These are phyloP conservation scores for Porites evermanni DNA, from an alignment of 92 coral and sea anemone species.

Conservation along the genomic window DNA sequence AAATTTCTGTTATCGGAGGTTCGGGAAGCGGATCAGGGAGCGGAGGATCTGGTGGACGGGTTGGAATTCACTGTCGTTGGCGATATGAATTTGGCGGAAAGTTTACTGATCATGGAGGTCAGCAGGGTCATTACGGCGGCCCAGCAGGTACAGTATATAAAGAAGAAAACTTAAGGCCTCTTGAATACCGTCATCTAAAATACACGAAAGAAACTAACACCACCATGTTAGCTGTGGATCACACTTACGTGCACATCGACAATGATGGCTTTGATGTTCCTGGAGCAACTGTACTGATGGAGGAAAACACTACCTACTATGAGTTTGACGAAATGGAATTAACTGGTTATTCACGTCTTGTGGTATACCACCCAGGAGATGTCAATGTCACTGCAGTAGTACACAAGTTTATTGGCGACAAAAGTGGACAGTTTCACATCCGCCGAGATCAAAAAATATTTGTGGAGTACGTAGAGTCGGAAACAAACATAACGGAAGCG, in stretches of 20 bases:
- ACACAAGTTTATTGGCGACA: constrained; percentile 93
- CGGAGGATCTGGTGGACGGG: constrained; percentile 98
- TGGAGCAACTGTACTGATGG: constrained; percentile 96
- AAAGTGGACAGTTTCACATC: constrained; percentile 96
- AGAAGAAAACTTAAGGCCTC: constrained; percentile 93
- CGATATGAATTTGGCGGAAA: constrained; percentile 90
- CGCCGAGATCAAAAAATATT: constrained; percentile 77
- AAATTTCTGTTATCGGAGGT: constrained; percentile 91
- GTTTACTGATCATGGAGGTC: constrained; percentile 94
- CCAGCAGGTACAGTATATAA: constrained; percentile 97
- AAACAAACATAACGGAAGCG: constrained; percentile 90
- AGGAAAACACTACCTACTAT: constrained; percentile 81
- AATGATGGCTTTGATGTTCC: constrained; percentile 92
- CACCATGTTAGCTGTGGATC: constrained; percentile 94
- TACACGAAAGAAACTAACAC: constrained; percentile 87
- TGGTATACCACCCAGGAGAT: constrained; percentile 91
- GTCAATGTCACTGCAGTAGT: constrained; percentile 77
- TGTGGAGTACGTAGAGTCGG: constrained; percentile 94
- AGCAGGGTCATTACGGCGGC: constrained; percentile 81
- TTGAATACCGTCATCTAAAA: constrained; percentile 91
- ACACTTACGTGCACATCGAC: constrained; percentile 93
- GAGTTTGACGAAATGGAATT: constrained; percentile 99
- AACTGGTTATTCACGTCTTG: constrained; percentile 86
- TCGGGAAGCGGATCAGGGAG: constrained; percentile 91
- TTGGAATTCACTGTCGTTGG: constrained; percentile 98